A percentile compares a stretch with the other conserved stretches of the same genome.
Evolutionary conservation across 1,140 invertebrate species (phyloP).

Genomic region (Drosophila mauritiana): DNA sequence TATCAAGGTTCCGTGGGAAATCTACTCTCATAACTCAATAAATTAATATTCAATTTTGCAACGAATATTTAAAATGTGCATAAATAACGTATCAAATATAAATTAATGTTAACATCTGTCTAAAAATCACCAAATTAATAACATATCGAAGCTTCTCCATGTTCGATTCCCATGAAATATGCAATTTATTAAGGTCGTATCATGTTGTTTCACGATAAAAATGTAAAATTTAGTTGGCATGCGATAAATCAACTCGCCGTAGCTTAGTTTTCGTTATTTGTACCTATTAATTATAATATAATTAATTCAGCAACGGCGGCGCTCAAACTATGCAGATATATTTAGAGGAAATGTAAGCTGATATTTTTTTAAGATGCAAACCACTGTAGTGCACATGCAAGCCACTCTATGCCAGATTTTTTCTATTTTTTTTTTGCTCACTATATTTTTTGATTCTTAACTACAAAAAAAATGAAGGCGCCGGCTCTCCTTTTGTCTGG

Average conservation of each 20-base stretch:
- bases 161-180: slow-evolving; percentile 17
- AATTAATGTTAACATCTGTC: slow-evolving; percentile 12
- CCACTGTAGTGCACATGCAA: slow-evolving; percentile 8
- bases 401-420: not conserved
- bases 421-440: not conserved
- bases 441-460: slow-evolving; percentile 5
- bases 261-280: not conserved
- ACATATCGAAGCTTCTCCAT: not conserved
- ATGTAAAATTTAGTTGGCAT: not conserved
- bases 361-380: not conserved
- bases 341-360: not conserved
- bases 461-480: slow-evolving; percentile 41
- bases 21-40: not conserved
- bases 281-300: slow-evolving; percentile 11
- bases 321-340: not conserved
- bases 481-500: slow-evolving; percentile 58
- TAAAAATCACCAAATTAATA: slow-evolving; percentile 9
- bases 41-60: not conserved
- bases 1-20: not conserved
- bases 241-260: slow-evolving; percentile 10
- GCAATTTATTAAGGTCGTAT: not conserved
- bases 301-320: not conserved
- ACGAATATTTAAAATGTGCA: slow-evolving; percentile 1
- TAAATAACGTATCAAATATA: slow-evolving; percentile 9
- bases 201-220: not conserved